phyloP scores from a whole-genome alignment of 2,797 vertebrate species.

The Smutsia gigantea region DNA sequence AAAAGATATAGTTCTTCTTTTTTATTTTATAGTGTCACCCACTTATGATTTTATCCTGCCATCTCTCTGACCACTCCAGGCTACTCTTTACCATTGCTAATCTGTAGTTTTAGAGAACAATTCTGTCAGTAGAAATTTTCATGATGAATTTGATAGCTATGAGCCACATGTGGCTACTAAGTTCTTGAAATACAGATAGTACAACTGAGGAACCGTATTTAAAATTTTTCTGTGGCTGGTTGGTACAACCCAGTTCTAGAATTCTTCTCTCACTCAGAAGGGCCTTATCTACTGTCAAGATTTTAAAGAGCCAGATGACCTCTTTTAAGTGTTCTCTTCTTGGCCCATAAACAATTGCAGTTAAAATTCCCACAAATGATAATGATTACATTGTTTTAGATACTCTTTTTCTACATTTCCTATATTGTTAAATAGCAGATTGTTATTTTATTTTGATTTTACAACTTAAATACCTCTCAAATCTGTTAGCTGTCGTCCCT shows the following conservation, averaged over 20 bases:
- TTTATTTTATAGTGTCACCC: background rate
- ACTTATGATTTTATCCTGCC: background rate
- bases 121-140: background rate
- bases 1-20: background rate
- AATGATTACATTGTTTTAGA: background rate
- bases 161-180: background rate
- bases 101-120: background rate
- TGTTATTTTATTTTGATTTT: background rate
- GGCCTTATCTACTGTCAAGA: background rate
- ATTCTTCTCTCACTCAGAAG: background rate
- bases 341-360: background rate
- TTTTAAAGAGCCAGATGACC: background rate
- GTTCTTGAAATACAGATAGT: background rate
- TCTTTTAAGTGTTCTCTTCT: background rate
- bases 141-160: background rate
- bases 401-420: background rate
- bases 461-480: background rate
- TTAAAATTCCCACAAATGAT: background rate
- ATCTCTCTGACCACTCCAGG: background rate
- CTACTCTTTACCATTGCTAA: background rate
- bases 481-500: fast-evolving
- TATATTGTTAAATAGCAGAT: background rate
- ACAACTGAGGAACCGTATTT: background rate
- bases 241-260: background rate
- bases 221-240: background rate